Evolutionary conservation across 2,797 vertebrate genomes (phyloP).

Genomic region (Xyrichtys novacula): DNA sequence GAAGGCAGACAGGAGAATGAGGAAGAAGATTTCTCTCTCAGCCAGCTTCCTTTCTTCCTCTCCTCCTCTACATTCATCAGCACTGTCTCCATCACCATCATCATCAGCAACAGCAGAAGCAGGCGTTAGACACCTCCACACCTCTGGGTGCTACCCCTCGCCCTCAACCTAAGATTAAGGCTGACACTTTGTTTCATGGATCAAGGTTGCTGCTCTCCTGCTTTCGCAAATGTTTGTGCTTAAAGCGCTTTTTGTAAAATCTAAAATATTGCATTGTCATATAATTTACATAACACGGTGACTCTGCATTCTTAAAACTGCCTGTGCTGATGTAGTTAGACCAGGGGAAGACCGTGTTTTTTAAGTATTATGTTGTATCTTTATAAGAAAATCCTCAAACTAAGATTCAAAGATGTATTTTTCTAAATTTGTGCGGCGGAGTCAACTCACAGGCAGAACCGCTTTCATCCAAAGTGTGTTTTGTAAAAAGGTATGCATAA

Average conservation of each 20-base stretch:
- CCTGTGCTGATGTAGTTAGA: not conserved
- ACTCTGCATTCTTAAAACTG: not conserved
- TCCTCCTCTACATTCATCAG: constrained; percentile 22
- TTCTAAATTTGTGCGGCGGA: no score
- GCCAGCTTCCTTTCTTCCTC: constrained; percentile 25
- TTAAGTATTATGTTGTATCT: no score
- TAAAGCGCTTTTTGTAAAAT: constrained; percentile 9
- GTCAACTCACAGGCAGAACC: not conserved
- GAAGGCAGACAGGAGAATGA: constrained; percentile 43
- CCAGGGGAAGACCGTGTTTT: no score
- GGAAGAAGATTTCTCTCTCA: constrained; percentile 34
- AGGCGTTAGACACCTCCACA: constrained; percentile 57
- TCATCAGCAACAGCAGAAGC: no score
- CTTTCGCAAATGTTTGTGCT: constrained; percentile 1
- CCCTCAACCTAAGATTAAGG: constrained; percentile 20
- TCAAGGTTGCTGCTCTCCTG: constrained; percentile 12
- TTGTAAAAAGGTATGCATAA: not conserved
- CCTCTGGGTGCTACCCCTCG: constrained; percentile 46
- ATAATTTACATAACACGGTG: not conserved
- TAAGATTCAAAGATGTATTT: no score
- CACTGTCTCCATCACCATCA: constrained; percentile 23
- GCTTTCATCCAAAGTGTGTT: not conserved
- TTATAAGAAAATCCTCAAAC: no score
- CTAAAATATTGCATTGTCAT: constrained; percentile 12
- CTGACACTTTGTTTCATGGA: constrained; percentile 41